Base-by-base conservation (phyloP, 92 coral and sea anemone genomes). In the Epizoanthus illoricatus region DNA sequence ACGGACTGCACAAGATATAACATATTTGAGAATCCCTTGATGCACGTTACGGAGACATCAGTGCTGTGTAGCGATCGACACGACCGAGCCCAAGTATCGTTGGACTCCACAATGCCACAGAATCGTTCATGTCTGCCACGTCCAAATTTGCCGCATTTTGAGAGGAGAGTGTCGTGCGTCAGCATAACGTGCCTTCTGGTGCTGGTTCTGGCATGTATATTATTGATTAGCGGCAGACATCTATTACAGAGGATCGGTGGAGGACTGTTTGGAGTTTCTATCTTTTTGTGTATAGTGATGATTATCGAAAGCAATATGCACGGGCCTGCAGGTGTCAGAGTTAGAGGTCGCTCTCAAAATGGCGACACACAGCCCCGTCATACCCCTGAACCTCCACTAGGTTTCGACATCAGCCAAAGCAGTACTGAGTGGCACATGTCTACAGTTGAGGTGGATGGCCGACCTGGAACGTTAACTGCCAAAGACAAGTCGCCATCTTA, bases 381-480 rank as follows among this genome's bases (percentile, higher is more conserved):
- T 9, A 70, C 33, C 16, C 52, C 67, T 5, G 82, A 78, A 45
- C 55, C 82, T 13, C 82, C 82, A 11, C 71, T 8, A 41, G 4
- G 63, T n/a, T 78, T 62, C n/a, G 82, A 78, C 61, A 78, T 78
- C 2, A 63, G 57, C 71, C 71, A 63, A 42, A 72, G 61, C n/a
- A 21, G 71, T 61, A 78, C 82, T 21, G 82, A 78, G 17, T 78
- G 82, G 82, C 52, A 54, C 15, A 78, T 78, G 82, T 78, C 82
- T n/a, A n/a, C 71, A 4, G 63, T 63, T 78, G 82, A 78, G 18
- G 60, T 78, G 21, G 24, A 42, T 11, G 15, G 56, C 12, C 56
- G 56, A 52, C 15, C 56, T 9, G 56, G 56, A 12, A 52, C 36
- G 36, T 28, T 28, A 28, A 28, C 12, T 52, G 10, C 56, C 2